Percentiles rank a stretch among this genome's conserved stretches.
Conservation (phyloP, 2,888 invertebrate species). For the Cordylochernes scorpioides region DNA sequence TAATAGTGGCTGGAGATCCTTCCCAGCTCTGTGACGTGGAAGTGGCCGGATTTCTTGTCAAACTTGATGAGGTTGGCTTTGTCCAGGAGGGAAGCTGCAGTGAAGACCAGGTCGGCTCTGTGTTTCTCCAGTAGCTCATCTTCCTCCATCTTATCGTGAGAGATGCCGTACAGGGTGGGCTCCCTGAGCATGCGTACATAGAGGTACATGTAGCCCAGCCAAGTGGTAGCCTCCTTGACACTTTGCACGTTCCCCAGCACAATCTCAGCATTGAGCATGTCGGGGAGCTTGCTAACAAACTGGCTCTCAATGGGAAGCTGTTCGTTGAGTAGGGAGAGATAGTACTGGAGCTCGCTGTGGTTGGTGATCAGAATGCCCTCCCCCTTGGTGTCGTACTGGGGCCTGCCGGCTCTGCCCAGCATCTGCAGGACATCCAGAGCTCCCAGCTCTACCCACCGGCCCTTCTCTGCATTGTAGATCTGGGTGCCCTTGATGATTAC, state of each 20-base stretch:
- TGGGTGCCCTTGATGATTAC: constrained; percentile 96
- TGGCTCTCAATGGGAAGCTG: constrained; percentile 96
- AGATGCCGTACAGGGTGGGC: constrained; percentile 67
- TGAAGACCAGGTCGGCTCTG: constrained; percentile 79
- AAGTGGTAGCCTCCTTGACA: constrained; percentile 63
- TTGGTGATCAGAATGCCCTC: constrained; percentile 90
- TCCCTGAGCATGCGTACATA: constrained; percentile 80
- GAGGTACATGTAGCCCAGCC: constrained; percentile 87
- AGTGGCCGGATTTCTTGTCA: constrained; percentile 67
- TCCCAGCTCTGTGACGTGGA: constrained; percentile 72
- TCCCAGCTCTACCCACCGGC: constrained; percentile 88
- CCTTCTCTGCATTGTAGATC: constrained; percentile 92
- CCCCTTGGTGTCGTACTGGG: constrained; percentile 93
- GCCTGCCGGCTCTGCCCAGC: constrained; percentile 89
- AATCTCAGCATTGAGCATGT: constrained; percentile 91
- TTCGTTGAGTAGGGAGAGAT: constrained; percentile 84
- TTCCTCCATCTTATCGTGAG: constrained; percentile 43
- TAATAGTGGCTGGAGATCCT: constrained; percentile 96
- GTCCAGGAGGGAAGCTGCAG: constrained; percentile 67
- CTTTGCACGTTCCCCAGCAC: constrained; percentile 81
- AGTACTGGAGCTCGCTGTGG: constrained; percentile 93
- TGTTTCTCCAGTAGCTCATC: constrained; percentile 65
- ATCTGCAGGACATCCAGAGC: constrained; percentile 90
- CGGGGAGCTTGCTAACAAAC: constrained; percentile 65
- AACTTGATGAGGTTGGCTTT: constrained; percentile 83